A percentile compares a stretch with the other conserved stretches of the same genome.
Conservation (phyloP, 2,888 invertebrate genomes). For the Callyntrura sp. region DNA sequence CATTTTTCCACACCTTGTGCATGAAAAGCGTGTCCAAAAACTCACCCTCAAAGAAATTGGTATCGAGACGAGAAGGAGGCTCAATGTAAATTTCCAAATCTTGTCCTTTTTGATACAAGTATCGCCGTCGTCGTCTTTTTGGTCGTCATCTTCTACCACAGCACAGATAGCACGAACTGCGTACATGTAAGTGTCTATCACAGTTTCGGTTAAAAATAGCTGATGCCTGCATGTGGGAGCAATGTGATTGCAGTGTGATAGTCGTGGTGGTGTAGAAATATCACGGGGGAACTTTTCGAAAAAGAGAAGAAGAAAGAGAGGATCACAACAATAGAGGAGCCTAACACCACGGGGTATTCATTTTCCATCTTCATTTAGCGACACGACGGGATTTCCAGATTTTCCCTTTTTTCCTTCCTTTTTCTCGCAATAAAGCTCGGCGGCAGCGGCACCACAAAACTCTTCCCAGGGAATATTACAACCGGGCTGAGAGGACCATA, state of each 20-base stretch:
- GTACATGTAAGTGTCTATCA: background rate
- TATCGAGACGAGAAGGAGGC: background rate
- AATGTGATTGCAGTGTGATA: slow-evolving; percentile 6
- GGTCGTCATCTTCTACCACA: background rate
- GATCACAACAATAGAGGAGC: slow-evolving; percentile 7
- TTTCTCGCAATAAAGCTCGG: slow-evolving; percentile 9
- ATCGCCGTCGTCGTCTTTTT: background rate
- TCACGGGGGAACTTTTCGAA: background rate
- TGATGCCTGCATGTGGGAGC: slow-evolving; percentile 14
- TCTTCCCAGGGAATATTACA: slow-evolving; percentile 23
- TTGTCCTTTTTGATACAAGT: slow-evolving; percentile 41
- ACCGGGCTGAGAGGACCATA: background rate
- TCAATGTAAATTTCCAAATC: background rate
- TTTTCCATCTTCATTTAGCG: slow-evolving; percentile 73
- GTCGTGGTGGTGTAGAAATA: background rate
- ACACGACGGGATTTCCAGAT: slow-evolving; percentile 68
- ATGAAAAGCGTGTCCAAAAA: slow-evolving; percentile 52
- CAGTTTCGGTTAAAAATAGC: slow-evolving; percentile 25
- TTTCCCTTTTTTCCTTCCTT: slow-evolving; percentile 34
- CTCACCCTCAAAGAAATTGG: slow-evolving; percentile 13
- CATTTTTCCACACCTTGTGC: slow-evolving; percentile 58
- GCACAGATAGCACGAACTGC: background rate
- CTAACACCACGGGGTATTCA: slow-evolving; percentile 65
- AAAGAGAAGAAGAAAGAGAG: slow-evolving; percentile 24
- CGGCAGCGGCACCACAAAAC: slow-evolving; percentile 7